Percentiles rank a stretch among this genome's conserved stretches.
phyloP scores from a whole-genome alignment of 2,113 vertebrate species.

The Gobio gobio region DNA sequence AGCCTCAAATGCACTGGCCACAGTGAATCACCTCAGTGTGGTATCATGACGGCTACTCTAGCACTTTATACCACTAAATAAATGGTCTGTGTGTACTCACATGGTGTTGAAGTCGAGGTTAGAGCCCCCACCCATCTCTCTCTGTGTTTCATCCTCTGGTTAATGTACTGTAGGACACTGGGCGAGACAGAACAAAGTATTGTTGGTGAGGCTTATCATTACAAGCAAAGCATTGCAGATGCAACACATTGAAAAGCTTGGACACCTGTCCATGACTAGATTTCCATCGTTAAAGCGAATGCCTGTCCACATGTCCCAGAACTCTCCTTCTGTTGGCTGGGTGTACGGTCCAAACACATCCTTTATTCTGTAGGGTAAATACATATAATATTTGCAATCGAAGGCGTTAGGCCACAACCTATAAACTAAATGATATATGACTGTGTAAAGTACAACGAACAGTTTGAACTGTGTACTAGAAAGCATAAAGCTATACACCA shows the following conservation, averaged over 20 bases:
- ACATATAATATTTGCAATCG: neutral
- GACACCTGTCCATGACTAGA: constrained; percentile 87
- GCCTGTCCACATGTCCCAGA: constrained; percentile 95
- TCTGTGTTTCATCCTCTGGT: constrained; percentile 88
- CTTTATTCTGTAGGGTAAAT: constrained; percentile 74
- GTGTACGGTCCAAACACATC: constrained; percentile 93
- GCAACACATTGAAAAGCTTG: neutral
- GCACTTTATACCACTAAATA: neutral
- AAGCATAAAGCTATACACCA: neutral
- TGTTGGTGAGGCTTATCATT: neutral
- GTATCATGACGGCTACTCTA: neutral
- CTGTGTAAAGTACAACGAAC: neutral
- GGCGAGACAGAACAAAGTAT: neutral
- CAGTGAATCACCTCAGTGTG: neutral
- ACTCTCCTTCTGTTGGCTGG: constrained; percentile 85
- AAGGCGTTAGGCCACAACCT: neutral
- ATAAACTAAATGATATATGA: neutral
- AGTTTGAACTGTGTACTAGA: neutral
- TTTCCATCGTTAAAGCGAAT: constrained; percentile 92
- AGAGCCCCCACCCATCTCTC: constrained; percentile 91
- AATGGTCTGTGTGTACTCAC: constrained; percentile 77
- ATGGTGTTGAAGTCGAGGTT: constrained; percentile 81
- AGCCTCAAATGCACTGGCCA: constrained; percentile 21
- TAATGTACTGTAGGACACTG: constrained; percentile 92
- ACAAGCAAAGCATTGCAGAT: neutral